Base-by-base conservation (phyloP, 2,797 vertebrate species). In the Lepidocolaptes lacrymiger region DNA sequence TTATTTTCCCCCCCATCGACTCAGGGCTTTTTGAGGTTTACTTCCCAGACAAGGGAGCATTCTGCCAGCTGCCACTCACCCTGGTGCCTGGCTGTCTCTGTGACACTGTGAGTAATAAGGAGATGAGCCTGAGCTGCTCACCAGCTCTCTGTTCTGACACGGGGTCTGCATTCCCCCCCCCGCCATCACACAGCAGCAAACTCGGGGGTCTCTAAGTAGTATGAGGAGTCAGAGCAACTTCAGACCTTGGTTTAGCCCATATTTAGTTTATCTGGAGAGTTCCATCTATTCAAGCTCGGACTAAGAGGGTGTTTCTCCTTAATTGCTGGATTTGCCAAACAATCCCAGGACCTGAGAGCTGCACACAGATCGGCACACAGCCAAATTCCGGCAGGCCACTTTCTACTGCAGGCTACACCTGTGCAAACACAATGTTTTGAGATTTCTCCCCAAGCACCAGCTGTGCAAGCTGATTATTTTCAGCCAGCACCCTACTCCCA, bases 381-480 rank as follows among this genome's bases (percentile, higher is more conserved):
- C 83, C 91, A 95, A 88, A 26, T 49, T 82, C 49, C 1, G 0
- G 56, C 49, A 87, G 73, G 36, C 87, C 73, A 63, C 63, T 88
- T 94, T 87, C 83, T 95, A 73, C 80, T 94, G 56, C 52, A 46
- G 88, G 76, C 91, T 85, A 81, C 96, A 97, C 96, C 96, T 97
- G 96, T 95, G 95, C 93, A 96, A 96, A 96, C 78, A 94, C 0
- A 0, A 11, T 64, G 85, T 34, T 85, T 88, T 61, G 83, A 88
- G 85, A 82, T 48, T 81, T 63, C 27, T 95, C 82, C 91, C 79
- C 69, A 69, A 67, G 89, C 49, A 61, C 89, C 96, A 96, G 96
- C 96, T 97, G 95, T 95, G 80, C 89, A 95, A 96, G 80, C 96
- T 93, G 85, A 88, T 95, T 85, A 86, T 84, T 96, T 95, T 90